These are phyloP conservation scores for Microplitis manilae DNA, from an alignment of 2,888 invertebrate genomes.

Conservation along the genomic window DNA sequence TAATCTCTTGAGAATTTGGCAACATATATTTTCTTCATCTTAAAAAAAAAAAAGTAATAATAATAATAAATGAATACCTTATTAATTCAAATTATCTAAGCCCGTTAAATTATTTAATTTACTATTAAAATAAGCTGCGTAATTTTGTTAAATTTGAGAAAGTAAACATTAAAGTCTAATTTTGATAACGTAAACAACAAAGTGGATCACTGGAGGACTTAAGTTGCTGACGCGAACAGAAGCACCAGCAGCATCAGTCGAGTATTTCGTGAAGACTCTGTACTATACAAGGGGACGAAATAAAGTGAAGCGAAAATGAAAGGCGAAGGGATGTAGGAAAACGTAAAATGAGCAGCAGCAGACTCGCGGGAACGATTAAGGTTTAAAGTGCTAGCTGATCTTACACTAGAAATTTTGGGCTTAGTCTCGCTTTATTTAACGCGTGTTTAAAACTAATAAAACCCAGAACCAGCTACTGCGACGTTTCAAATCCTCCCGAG, in stretches of 20 bases:
- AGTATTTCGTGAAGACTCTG: slow-evolving; percentile 21
- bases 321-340: slow-evolving; percentile 45
- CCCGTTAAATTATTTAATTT: not conserved
- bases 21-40: slow-evolving; percentile 14
- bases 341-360: slow-evolving; percentile 52
- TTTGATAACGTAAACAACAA: slow-evolving; percentile 24
- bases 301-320: slow-evolving; percentile 25
- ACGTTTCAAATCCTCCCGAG: slow-evolving; percentile 43
- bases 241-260: not conserved
- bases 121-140: not conserved
- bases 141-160: slow-evolving; percentile 13
- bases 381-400: slow-evolving; percentile 64
- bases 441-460: slow-evolving; percentile 71
- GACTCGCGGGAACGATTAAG: slow-evolving; percentile 60
- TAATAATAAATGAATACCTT: slow-evolving; percentile 9
- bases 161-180: slow-evolving; percentile 15
- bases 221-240: not conserved
- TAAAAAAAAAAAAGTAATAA: not conserved
- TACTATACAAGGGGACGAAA: slow-evolving; percentile 27
- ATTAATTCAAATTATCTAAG: not conserved
- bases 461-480: slow-evolving; percentile 39
- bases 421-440: slow-evolving; percentile 70
- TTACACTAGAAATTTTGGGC: slow-evolving; percentile 49
- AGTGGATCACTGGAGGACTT: slow-evolving; percentile 18
- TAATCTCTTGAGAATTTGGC: slow-evolving; percentile 5